Evolutionary conservation across 2,888 invertebrate genomes (phyloP).

Genomic region (Neoitamus cyanurus): DNA sequence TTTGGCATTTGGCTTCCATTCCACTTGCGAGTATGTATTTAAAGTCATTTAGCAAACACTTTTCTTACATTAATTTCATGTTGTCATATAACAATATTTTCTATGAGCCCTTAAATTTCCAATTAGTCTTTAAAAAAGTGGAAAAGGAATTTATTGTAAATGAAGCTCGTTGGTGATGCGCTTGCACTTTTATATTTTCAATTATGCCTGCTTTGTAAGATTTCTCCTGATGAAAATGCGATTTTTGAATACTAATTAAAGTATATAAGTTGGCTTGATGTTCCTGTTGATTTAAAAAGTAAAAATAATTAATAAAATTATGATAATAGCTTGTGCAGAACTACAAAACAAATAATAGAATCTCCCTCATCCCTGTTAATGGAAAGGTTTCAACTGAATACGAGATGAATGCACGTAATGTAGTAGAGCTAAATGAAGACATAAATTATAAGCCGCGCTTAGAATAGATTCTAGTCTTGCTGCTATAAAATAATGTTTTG

Average conservation of each 20-base stretch:
- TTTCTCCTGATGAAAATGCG: neutral
- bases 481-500: constrained; percentile 50
- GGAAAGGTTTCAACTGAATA: neutral
- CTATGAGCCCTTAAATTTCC: neutral
- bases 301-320: neutral
- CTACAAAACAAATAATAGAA: neutral
- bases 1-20: neutral
- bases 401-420: neutral
- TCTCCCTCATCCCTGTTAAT: neutral
- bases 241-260: neutral
- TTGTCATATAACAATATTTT: neutral
- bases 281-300: neutral
- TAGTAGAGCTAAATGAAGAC: neutral
- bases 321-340: neutral
- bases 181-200: too few species aligned
- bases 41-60: neutral
- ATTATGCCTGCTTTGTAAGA: too few species aligned
- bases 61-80: neutral
- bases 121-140: neutral
- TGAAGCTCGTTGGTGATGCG: too few species aligned
- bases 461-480: constrained; percentile 57
- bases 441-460: constrained; percentile 54
- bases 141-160: too few species aligned
- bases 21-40: neutral
- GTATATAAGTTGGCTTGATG: neutral